A percentile compares a stretch with the other conserved stretches of the same genome.
Evolutionary conservation across 2,113 vertebrate genomes (phyloP).

Genomic region (Caloenas nicobarica): DNA sequence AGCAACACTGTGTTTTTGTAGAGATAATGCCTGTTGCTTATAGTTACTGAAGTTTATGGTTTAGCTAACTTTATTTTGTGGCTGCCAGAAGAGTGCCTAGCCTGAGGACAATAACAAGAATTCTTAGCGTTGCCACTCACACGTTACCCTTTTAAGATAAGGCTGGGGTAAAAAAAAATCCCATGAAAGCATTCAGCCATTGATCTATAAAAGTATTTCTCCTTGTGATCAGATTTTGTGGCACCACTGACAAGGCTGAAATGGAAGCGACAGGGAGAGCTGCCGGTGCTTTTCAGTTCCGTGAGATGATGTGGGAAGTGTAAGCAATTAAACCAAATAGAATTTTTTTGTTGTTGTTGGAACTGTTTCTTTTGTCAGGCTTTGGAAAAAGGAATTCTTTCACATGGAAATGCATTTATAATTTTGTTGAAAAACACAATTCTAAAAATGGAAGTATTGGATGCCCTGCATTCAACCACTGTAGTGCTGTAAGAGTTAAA

Average conservation of each 20-base stretch:
- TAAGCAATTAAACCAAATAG: not conserved
- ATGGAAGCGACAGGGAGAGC: not conserved
- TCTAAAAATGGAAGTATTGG: not conserved
- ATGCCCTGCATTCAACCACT: not conserved
- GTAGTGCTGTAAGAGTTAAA: not conserved
- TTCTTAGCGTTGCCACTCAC: not conserved
- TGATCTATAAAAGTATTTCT: not conserved
- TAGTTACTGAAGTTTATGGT: not conserved
- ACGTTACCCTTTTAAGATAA: not conserved
- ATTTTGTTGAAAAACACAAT: not conserved
- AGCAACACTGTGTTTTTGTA: not conserved
- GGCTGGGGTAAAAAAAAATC: not conserved
- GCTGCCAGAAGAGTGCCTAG: not conserved
- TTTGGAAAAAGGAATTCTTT: not conserved
- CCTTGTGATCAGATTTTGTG: not conserved
- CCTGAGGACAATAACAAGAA: constrained; percentile 12
- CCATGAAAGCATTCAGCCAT: not conserved
- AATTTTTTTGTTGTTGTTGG: not conserved
- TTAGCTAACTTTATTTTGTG: not conserved
- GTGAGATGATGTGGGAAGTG: not conserved
- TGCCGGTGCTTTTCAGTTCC: not conserved
- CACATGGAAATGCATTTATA: not conserved
- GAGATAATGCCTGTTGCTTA: not conserved
- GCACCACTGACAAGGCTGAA: not conserved
- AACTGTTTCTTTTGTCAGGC: not conserved